phyloP scores from a whole-genome alignment of 2,797 vertebrate species.

The Merluccius polli region DNA sequence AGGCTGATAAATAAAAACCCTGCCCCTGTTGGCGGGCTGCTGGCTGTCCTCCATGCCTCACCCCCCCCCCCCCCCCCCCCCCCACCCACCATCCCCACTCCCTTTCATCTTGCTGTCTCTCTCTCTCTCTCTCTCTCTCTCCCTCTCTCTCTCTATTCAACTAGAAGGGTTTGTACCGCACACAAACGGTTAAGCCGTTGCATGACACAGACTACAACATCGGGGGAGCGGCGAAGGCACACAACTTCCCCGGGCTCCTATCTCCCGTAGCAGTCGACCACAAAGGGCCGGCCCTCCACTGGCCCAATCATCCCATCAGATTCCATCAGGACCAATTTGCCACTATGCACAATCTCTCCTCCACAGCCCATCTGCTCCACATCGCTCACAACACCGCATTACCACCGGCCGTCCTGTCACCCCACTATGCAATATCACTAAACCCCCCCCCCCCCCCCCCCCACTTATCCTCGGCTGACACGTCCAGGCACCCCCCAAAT shows the following conservation, averaged over 20 bases:
- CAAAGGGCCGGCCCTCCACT: conserved; percentile 35
- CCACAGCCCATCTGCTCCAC: conserved; percentile 40
- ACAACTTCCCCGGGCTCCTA: conserved; percentile 20
- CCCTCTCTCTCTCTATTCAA: too few species aligned
- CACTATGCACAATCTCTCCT: conserved; percentile 45
- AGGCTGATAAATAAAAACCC: conserved; percentile 68
- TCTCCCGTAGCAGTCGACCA: conserved; percentile 12
- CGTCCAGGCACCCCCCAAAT: neutral
- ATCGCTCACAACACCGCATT: conserved; percentile 43
- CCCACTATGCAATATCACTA: conserved; percentile 32
- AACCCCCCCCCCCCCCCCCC: neutral
- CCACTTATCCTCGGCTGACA: conserved; percentile 12
- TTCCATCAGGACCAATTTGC: conserved; percentile 52
- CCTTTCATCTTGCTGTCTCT: too few species aligned
- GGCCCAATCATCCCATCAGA: conserved; percentile 52
- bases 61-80: too few species aligned
- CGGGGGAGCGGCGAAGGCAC: conserved; percentile 38
- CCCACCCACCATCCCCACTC: too few species aligned
- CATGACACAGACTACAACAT: conserved; percentile 42
- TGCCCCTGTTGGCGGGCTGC: conserved; percentile 61
- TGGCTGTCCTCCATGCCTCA: conserved; percentile 28
- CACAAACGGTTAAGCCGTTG: too few species aligned
- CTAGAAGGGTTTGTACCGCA: too few species aligned
- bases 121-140: too few species aligned
- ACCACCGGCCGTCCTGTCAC: conserved; percentile 17